These are phyloP conservation scores for Geopemphigus sp. DNA, from an alignment of 1,140 invertebrate species.

Conservation along the genomic window DNA sequence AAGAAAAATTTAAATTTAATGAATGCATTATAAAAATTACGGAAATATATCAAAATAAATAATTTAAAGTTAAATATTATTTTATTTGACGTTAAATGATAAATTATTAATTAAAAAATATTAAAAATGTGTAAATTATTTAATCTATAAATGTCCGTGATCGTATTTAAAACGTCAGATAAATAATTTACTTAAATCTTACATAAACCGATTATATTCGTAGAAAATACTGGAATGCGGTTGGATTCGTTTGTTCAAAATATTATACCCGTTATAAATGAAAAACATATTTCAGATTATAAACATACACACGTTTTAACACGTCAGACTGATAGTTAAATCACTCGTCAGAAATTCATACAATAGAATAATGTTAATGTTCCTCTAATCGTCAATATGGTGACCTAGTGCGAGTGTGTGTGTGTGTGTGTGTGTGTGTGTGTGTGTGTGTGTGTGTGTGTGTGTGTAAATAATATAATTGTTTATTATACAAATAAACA, in stretches of 20 bases:
- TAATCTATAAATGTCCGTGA: not conserved
- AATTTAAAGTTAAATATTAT: not conserved
- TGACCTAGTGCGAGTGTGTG: too few species aligned
- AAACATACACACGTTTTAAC: not conserved
- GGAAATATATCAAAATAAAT: not conserved
- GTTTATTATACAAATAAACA: too few species aligned
- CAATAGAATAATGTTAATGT: not conserved
- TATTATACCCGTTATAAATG: conserved; percentile 8
- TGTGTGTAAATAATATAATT: too few species aligned
- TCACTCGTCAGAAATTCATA: not conserved
- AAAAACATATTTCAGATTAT: not conserved
- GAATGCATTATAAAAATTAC: not conserved
- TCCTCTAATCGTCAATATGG: too few species aligned
- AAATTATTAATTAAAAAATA: too few species aligned
- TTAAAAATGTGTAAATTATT: too few species aligned
- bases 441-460: too few species aligned
- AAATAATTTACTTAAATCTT: not conserved
- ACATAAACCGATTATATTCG: not conserved
- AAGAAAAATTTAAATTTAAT: not conserved
- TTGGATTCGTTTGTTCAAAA: not conserved
- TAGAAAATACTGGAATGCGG: not conserved
- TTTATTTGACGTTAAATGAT: too few species aligned
- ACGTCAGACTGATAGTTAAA: not conserved
- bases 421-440: too few species aligned
- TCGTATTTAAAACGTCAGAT: not conserved